Base-by-base conservation (phyloP, 2,888 invertebrate genomes). In the Ochropacha duplaris region DNA sequence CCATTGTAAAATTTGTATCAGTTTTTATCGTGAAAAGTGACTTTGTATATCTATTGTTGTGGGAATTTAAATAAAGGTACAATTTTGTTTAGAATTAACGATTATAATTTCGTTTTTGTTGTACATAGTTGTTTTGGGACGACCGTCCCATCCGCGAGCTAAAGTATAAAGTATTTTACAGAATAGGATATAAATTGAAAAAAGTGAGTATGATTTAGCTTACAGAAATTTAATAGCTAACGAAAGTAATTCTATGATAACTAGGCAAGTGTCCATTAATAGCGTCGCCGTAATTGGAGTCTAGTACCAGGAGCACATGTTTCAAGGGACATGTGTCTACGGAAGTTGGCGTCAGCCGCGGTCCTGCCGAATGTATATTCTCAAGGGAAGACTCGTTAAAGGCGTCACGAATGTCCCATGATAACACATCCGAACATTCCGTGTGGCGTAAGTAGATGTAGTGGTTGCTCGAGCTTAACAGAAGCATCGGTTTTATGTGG, bases 211-310 rank as follows among this genome's bases (percentile, higher is more conserved):
- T 9, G 3, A 44, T 44, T 44, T 19, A 19, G 19, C 9, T 19
- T 44, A 0, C 9, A 9, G 5, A 44, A n/a, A 44, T 44, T 58
- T 68, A 65, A 59, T 83, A 72, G 54, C 76, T 70, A 67, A 83
- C 71, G 60, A 82, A 86, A 31, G 80, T 84, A 19, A 88, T 83
- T 65, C 79, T 83, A 65, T 88, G 88, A 58, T 84, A 86, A 6
- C 85, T 84, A 6, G 83, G 74, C 14, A 68, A 56, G 50, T 92
- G 93, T 26, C 88, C 88, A 51, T 91, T 86, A 56, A 95, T 87
- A 59, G 91, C 94, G 71, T 95, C 95, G 0, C 90, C 93, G 78
- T 95, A 95, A 71, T 95, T 95, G 11, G 94, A 94, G 71, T 95
- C 94, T 2, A 95, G 81, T 16, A 94, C 88, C 31, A 95, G 80